Evolutionary conservation across 2,888 invertebrate genomes (phyloP), one percentile per base, ranked within the genome.

Genomic region (Cephus spinipes): DNA sequence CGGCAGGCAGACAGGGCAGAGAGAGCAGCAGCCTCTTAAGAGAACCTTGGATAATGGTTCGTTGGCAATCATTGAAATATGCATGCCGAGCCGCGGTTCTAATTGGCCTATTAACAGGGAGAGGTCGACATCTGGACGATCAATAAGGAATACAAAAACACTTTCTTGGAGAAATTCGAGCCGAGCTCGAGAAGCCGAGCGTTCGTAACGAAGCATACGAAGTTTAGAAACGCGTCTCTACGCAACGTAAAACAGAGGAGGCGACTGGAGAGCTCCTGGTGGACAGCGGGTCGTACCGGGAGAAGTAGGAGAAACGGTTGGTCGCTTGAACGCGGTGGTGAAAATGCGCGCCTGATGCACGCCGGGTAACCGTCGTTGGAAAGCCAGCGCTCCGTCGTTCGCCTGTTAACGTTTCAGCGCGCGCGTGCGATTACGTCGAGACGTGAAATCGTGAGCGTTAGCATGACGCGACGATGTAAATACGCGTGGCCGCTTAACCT

Each of bases 101-200:
- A 71, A 71, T 71, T 71, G 71, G 71, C 71, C 71, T 33, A 71
- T 71, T 71, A 71, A 71, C 71, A 12, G 71, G 71, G 71, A 23
- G 71, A 33, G 71, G 71, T 33, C 33, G 31, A 31, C 33, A 32
- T 71, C 71, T 31, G 71, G 71, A 32, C 71, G 71, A 71, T 71
- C 71, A 33, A 71, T 71, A 33, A 31, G 71, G 30, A 71, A 32
- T 71, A 31, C 12, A 35, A 35, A 3, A 35, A 35, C 15, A 55
- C 9, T 55, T 55, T 55, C 55, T 9, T 23, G 15, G 9, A 55
- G 55, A 55, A 55, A 55, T 55, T 55, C 55, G 23, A 55, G 55
- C 55, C 2, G 15, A 15, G 40, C 40, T 40, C 55, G 55, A 9
- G 23, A 15, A 36, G 36, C 12, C 15, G 36, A 36, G 23, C 23